phyloP scores from a whole-genome alignment of 2,888 invertebrate genomes.

The Ptilodon capucinus region DNA sequence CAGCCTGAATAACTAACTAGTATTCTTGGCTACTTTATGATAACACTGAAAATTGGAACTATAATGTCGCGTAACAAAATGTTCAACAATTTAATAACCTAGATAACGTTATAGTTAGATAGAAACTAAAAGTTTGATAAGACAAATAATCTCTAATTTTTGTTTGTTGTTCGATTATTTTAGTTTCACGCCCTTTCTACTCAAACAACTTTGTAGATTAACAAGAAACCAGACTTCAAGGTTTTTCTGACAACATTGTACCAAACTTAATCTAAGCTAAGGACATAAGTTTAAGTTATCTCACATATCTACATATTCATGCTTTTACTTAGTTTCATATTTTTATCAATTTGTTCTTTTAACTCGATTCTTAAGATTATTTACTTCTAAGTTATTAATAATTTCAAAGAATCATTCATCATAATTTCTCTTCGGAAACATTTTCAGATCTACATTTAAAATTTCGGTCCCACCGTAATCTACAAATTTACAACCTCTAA shows the following conservation, averaged over 20 bases:
- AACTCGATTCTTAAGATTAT: not conserved
- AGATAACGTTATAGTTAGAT: not conserved
- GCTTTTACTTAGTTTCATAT: too few species aligned
- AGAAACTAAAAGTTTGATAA: not conserved
- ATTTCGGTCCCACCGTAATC: constrained; percentile 7
- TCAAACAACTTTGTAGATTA: constrained; percentile 30
- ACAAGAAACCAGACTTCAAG: constrained; percentile 17
- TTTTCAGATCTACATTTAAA: constrained; percentile 17
- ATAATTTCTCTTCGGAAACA: constrained; percentile 5
- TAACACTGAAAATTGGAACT: too few species aligned
- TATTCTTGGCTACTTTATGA: too few species aligned
- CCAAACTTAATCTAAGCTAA: not conserved
- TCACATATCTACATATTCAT: too few species aligned
- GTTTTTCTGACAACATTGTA: constrained; percentile 19
- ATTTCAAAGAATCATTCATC: not conserved
- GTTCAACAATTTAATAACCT: not conserved
- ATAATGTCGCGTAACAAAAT: not conserved
- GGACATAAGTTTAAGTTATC: too few species aligned
- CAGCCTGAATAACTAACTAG: too few species aligned
- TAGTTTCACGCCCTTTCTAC: constrained; percentile 31
- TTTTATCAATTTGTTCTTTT: too few species aligned
- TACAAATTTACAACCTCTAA: constrained; percentile 17
- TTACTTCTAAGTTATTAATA: not conserved
- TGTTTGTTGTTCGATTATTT: constrained; percentile 16
- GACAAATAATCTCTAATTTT: not conserved